Base-by-base conservation (phyloP, 2,113 vertebrate species). In the Prochilodus magdalenae region DNA sequence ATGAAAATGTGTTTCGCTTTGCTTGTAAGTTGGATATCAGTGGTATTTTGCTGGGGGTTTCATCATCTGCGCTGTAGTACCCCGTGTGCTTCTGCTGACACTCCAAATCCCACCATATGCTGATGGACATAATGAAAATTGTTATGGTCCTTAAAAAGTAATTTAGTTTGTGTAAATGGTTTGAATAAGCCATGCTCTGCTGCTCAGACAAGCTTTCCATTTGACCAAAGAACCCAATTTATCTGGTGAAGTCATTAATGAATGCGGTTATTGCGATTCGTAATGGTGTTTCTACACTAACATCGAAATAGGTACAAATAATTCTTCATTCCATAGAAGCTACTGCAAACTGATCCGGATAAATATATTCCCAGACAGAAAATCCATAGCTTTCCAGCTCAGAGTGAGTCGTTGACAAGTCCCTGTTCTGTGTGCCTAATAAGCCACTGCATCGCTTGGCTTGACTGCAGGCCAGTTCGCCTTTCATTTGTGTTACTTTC, bases 351-450 rank as follows among this genome's bases (percentile, higher is more conserved):
- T 44, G 57, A 26, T 63, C 44, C 59, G 49, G 74, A 63, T 76
- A 76, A 76, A 63, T 63, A 76, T 76, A 63, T 76, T 33, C 33
- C 24, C 3, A 20, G 59, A 63, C 59, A 63, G 30, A 33, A 76
- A 76, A 76, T 76, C 74, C 57, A 76, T 76, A 76, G 30, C 57
- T 26, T 55, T 76, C n/a, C 26, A 18, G 44, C 60, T 76, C 57
- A 63, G 16, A 27, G n/a, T 15, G 36, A 47, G n/a, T 65, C 30
- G 22, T 44, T 70, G 33, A 70, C 66, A 22, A 69, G 18, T 69
- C 66, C 65, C 16, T 67, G 65, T 3, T 74, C 29, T 24, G 53
- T 60, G 73, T 44, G 57, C 33, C 62, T 33, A 75, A 44, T 60
- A 36, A 20, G 73, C 36, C 55, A n/a, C n/a, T 24, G 55, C 20